A percentile compares a stretch with the other conserved stretches of the same genome.
Evolutionary conservation across 2,113 vertebrate species (phyloP).

Genomic region (Polypterus bichir): DNA sequence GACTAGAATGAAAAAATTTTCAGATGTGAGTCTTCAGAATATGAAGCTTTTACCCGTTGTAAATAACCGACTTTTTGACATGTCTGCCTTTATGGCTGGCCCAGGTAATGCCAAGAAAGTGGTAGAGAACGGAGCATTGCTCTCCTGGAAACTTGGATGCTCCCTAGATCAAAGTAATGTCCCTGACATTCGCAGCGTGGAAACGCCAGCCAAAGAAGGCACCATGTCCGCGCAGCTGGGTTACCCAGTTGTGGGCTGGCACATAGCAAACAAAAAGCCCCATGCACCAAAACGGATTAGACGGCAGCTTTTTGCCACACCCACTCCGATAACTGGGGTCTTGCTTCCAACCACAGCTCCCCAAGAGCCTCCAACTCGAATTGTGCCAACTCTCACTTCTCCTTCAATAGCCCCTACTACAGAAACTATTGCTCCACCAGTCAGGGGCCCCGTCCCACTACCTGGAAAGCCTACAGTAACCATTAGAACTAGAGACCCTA

Average conservation of each 20-base stretch:
- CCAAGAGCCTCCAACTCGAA: slow-evolving; percentile 67
- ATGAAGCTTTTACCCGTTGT: slow-evolving; percentile 89
- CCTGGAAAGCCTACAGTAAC: slow-evolving; percentile 78
- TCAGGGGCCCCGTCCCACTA: slow-evolving; percentile 72
- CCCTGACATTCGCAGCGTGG: slow-evolving; percentile 77
- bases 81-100: slow-evolving; percentile 95
- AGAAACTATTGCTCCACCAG: slow-evolving; percentile 62
- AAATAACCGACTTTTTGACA: slow-evolving; percentile 92
- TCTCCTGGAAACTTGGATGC: slow-evolving; percentile 91
- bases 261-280: slow-evolving; percentile 91
- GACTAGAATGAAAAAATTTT: slow-evolving; percentile 70
- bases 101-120: slow-evolving; percentile 95
- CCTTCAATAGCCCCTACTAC: slow-evolving; percentile 79
- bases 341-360: slow-evolving; percentile 70
- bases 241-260: slow-evolving; percentile 93
- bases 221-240: slow-evolving; percentile 80
- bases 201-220: slow-evolving; percentile 79
- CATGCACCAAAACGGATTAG: slow-evolving; percentile 72
- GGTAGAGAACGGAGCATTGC: slow-evolving; percentile 82
- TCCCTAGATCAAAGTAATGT: slow-evolving; percentile 75
- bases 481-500: slow-evolving; percentile 73
- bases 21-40: slow-evolving; percentile 68
- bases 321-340: slow-evolving; percentile 72
- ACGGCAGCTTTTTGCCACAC: slow-evolving; percentile 81
- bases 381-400: slow-evolving; percentile 79